Conservation (phyloP, 2,113 vertebrate species). For the Mungos mungo region DNA sequence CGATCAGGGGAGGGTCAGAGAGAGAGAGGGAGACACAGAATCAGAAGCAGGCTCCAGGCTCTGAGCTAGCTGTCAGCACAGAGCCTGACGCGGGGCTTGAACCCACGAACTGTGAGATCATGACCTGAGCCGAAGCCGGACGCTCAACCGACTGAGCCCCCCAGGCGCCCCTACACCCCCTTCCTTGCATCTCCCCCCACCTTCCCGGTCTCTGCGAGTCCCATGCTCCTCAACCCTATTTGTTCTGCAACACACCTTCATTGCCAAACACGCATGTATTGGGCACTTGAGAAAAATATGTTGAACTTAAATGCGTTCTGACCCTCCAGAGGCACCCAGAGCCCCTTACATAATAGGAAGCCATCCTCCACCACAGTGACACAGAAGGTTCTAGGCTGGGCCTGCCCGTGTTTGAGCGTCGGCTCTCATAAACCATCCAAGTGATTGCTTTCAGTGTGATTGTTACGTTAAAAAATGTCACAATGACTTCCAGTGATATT, state of each 20-base stretch:
- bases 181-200: background rate
- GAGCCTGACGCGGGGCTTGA: no score
- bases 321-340: background rate
- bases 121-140: no score
- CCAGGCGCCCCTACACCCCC: no score
- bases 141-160: no score
- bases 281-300: background rate
- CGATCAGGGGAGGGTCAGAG: no score
- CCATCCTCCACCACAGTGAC: background rate
- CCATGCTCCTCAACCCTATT: background rate
- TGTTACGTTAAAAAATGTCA: slow-evolving; percentile 1
- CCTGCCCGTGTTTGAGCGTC: background rate
- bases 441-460: slow-evolving; percentile 20
- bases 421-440: background rate
- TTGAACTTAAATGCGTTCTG: background rate
- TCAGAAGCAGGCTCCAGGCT: no score
- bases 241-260: background rate
- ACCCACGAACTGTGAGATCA: no score
- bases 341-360: background rate
- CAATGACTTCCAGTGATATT: slow-evolving; percentile 29
- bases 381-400: background rate
- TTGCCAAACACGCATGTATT: background rate
- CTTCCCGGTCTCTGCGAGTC: background rate
- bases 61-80: no score
- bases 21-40: no score